phyloP scores from a whole-genome alignment of 2,888 invertebrate genomes.

The Lutraria lutraria region DNA sequence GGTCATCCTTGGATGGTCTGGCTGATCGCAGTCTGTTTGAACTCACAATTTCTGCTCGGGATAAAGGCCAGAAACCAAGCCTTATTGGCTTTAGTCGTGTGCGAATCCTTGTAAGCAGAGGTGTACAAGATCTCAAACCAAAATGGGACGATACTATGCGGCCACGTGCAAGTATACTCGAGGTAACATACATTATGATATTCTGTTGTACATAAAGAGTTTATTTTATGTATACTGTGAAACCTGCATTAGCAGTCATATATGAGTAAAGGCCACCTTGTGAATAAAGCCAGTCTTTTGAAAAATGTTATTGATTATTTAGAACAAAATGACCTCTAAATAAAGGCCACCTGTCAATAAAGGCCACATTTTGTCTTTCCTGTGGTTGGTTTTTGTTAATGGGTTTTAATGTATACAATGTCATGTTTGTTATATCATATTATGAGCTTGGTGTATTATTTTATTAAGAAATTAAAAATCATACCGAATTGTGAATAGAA shows the following conservation, averaged over 20 bases:
- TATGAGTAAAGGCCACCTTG: too few relatives aligned
- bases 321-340: too few relatives aligned
- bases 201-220: not conserved
- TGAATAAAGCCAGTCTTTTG: too few relatives aligned
- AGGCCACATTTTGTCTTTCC: too few relatives aligned
- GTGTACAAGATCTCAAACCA: constrained; percentile 75
- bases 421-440: too few relatives aligned
- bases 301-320: too few relatives aligned
- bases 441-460: not conserved
- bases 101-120: constrained; percentile 88
- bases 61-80: constrained; percentile 71
- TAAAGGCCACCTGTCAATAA: too few relatives aligned
- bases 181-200: constrained; percentile 54
- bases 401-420: too few relatives aligned
- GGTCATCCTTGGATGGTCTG: constrained; percentile 42
- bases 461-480: too few relatives aligned
- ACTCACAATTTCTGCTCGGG: constrained; percentile 64
- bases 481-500: too few relatives aligned
- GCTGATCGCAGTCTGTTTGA: constrained; percentile 53
- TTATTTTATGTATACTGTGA: not conserved
- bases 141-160: constrained; percentile 52
- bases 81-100: constrained; percentile 75
- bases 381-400: too few relatives aligned
- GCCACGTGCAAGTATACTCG: constrained; percentile 41
- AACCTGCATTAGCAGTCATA: too few relatives aligned